Percentiles rank a stretch among this genome's conserved stretches.
These are phyloP conservation scores for Trematomus bernacchii DNA, from an alignment of 2,797 vertebrate genomes.

Conservation along the genomic window DNA sequence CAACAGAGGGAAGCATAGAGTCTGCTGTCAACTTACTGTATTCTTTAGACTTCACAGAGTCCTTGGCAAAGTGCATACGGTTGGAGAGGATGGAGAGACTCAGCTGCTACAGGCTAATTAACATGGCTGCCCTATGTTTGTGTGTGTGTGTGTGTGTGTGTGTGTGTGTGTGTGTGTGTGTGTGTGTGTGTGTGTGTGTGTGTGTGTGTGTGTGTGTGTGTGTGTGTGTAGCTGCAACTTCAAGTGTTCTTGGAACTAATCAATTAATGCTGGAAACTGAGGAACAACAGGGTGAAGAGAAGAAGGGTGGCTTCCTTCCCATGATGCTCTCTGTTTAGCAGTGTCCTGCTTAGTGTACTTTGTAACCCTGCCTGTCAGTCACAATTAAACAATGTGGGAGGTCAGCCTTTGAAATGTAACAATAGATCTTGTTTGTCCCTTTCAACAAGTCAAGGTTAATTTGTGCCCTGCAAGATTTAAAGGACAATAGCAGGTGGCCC, in stretches of 20 bases:
- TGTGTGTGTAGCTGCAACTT: slow-evolving; percentile 30
- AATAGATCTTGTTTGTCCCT: slow-evolving; percentile 34
- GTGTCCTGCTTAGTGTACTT: slow-evolving; percentile 12
- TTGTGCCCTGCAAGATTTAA: not conserved
- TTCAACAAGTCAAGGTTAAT: slow-evolving; percentile 19
- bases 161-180: slow-evolving; percentile 26
- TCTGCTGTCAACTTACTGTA: too few species aligned
- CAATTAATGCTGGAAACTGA: slow-evolving; percentile 57
- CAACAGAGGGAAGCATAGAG: slow-evolving; percentile 60
- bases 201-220: slow-evolving; percentile 24
- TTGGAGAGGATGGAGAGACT: slow-evolving; percentile 20
- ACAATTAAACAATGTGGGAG: slow-evolving; percentile 41
- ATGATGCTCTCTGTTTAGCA: slow-evolving; percentile 64
- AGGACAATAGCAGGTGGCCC: not conserved
- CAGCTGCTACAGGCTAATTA: slow-evolving; percentile 16
- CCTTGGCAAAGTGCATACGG: not conserved
- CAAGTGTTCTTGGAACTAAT: slow-evolving; percentile 76
- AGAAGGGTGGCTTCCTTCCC: slow-evolving; percentile 46
- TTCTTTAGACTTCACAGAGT: not conserved
- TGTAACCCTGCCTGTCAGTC: slow-evolving; percentile 31
- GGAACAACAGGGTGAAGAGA: slow-evolving; percentile 34
- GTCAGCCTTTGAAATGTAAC: slow-evolving; percentile 41
- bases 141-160: slow-evolving; percentile 16
- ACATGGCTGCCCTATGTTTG: slow-evolving; percentile 30
- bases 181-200: slow-evolving; percentile 20